Conservation (phyloP, 2,797 vertebrate species). For the Parambassis ranga region DNA sequence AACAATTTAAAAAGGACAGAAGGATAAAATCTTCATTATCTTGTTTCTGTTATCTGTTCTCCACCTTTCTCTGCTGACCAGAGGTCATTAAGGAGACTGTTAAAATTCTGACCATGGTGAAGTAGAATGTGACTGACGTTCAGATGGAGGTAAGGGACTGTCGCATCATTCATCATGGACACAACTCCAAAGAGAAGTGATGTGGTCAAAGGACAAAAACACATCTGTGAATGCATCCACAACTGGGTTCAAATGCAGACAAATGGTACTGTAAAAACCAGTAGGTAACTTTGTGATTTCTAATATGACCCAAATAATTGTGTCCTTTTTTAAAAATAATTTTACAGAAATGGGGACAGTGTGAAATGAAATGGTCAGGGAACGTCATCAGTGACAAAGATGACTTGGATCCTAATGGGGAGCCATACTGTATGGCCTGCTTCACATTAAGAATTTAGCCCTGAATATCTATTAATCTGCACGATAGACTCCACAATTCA, state of each 20-base stretch:
- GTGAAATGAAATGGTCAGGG: conserved; percentile 37
- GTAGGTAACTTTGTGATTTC: not conserved
- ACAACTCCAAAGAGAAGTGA: not conserved
- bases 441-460: conserved; percentile 83
- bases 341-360: conserved; percentile 34
- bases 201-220: not conserved
- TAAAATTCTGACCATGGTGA: conserved; percentile 27
- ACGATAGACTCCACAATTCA: conserved; percentile 79
- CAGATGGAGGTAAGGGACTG: not conserved
- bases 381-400: conserved; percentile 68
- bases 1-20: not conserved
- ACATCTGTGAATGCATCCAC: not conserved
- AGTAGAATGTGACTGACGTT: conserved; percentile 17
- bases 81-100: not conserved
- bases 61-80: conserved; percentile 3
- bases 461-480: conserved; percentile 82
- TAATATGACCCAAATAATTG: not conserved
- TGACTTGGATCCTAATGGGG: conserved; percentile 72
- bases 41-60: conserved; percentile 14
- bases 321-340: not conserved
- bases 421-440: conserved; percentile 62
- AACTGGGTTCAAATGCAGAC: not conserved
- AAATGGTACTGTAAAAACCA: not conserved
- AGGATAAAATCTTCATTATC: not conserved
- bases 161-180: conserved; percentile 13